Base-by-base conservation (phyloP, 2,888 invertebrate genomes). In the Hydroisotoma schaefferi region DNA sequence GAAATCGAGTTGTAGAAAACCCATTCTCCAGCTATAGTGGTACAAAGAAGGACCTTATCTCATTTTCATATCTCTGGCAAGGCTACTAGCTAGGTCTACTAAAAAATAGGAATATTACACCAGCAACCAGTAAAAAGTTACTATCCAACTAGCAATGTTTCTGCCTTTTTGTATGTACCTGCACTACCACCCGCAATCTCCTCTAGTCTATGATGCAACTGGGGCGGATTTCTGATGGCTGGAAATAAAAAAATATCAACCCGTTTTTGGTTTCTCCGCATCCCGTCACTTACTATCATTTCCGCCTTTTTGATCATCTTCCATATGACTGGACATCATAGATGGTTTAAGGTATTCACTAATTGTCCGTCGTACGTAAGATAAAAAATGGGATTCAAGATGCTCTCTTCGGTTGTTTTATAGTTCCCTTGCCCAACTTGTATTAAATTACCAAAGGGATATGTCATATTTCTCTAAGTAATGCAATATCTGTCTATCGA, bases 201-300 rank as follows among this genome's bases (percentile, higher is more conserved):
- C 23, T 46, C 46, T 18, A 10, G 20, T n/a, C 43, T 6, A 8
- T 43, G 18, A 6, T 15, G 20, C 18, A 46, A n/a, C n/a, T n/a
- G n/a, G n/a, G n/a, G n/a, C n/a, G n/a, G n/a, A n/a, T n/a, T n/a
- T n/a, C n/a, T n/a, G n/a, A n/a, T n/a, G n/a, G n/a, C 23, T 46
- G 12, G 25, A 10, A 46, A 46, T 12, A 12, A 23, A 8, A 15
- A 5, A 25, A 46, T 23, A 46, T 46, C 46, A 46, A 46, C 46
- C 46, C 46, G 46, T 46, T 46, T 46, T 25, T 46, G 23, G 46
- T 22, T 22, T 40, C 46, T 15, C 37, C 15, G 12, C 10, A 4
- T 23, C 57, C 61, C 65, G 65, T 68, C 68, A 68, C 63, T 68
- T 68, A 63, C 38, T 63, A 65, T 68, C 63, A 65, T 63, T 68